Percentiles rank a stretch among this genome's conserved stretches.
These are phyloP conservation scores for Sorex maritimensis DNA, from an alignment of 2,797 vertebrate species.

Conservation along the genomic window DNA sequence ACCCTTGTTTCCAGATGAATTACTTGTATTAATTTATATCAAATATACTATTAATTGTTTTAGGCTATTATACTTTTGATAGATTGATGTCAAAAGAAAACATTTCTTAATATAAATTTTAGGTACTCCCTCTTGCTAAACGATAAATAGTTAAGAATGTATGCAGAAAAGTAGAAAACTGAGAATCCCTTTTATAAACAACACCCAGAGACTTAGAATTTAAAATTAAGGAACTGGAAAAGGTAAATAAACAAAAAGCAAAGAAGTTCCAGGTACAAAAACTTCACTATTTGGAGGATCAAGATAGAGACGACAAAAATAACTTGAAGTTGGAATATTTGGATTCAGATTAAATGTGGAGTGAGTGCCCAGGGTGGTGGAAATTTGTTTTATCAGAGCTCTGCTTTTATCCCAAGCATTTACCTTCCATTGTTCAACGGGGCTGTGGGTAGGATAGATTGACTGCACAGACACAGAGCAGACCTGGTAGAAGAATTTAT, in stretches of 20 bases:
- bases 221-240: conserved; percentile 73
- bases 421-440: conserved; percentile 83
- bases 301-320: conserved; percentile 34
- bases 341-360: conserved; percentile 52
- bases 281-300: not conserved
- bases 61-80: too few species aligned
- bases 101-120: not conserved
- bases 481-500: conserved; percentile 86
- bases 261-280: conserved; percentile 37
- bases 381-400: conserved; percentile 55
- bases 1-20: not conserved
- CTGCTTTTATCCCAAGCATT: conserved; percentile 65
- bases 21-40: not conserved
- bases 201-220: conserved; percentile 11
- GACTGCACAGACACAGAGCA: conserved; percentile 81
- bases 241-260: conserved; percentile 58
- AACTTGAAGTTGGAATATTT: conserved; percentile 45
- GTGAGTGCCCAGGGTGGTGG: conserved; percentile 11
- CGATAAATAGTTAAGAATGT: conserved; percentile 47
- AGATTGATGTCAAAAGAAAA: not conserved
- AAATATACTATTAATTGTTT: not conserved
- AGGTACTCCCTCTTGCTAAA: not conserved
- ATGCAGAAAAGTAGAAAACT: conserved; percentile 7
- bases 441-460: conserved; percentile 79
- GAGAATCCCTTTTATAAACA: conserved; percentile 35